A percentile compares a stretch with the other conserved stretches of the same genome.
These are phyloP conservation scores for Aleiodes alternator DNA, from an alignment of 2,888 invertebrate genomes.

Conservation along the genomic window DNA sequence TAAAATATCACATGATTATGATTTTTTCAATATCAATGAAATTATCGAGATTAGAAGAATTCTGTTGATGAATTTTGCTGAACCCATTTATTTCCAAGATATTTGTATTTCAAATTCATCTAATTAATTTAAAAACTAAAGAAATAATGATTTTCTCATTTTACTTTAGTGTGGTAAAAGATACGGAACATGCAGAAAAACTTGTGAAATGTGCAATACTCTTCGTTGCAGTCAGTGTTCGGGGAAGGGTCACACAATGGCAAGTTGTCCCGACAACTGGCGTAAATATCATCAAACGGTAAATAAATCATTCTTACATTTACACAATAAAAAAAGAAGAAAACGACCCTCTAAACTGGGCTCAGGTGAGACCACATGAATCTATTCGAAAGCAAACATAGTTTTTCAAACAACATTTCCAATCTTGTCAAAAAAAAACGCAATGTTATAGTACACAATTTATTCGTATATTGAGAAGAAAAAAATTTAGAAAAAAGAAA, in stretches of 20 bases:
- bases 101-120: background rate
- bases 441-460: too few relatives aligned
- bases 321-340: background rate
- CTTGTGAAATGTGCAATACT: slow-evolving; percentile 78
- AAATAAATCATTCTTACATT: slow-evolving; percentile 61
- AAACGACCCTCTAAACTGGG: background rate
- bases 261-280: slow-evolving; percentile 85
- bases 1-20: too few relatives aligned
- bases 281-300: slow-evolving; percentile 85
- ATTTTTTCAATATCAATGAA: too few relatives aligned
- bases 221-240: slow-evolving; percentile 80
- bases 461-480: background rate
- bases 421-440: too few relatives aligned
- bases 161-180: slow-evolving; percentile 81
- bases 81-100: slow-evolving; percentile 5
- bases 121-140: slow-evolving; percentile 23
- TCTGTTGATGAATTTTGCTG: background rate
- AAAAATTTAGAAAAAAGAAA: slow-evolving; percentile 2
- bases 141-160: slow-evolving; percentile 29
- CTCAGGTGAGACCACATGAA: background rate
- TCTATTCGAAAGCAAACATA: too few relatives aligned
- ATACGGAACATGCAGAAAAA: slow-evolving; percentile 66
- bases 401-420: too few relatives aligned
- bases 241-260: slow-evolving; percentile 79
- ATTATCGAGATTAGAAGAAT: too few relatives aligned